These are phyloP conservation scores for Euleptes europaea DNA, from an alignment of 2,113 vertebrate genomes.

Conservation along the genomic window DNA sequence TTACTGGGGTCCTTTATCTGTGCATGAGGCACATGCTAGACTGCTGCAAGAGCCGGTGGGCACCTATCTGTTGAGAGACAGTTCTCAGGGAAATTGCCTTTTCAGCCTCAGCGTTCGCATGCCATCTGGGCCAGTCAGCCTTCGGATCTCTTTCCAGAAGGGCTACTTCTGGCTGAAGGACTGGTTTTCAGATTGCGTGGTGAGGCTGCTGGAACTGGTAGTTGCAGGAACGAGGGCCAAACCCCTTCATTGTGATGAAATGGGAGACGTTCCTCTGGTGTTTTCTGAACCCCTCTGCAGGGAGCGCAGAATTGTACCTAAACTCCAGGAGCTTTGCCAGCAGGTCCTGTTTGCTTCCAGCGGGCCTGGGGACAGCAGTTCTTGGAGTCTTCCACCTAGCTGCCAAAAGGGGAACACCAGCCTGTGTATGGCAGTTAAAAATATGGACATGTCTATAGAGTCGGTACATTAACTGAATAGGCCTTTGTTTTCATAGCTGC, in stretches of 20 bases:
- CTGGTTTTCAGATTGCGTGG: slow-evolving; percentile 59
- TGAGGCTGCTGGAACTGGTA: slow-evolving; percentile 64
- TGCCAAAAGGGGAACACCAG: slow-evolving; percentile 43
- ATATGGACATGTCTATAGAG: not conserved
- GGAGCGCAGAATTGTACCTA: slow-evolving; percentile 53
- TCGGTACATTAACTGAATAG: not conserved
- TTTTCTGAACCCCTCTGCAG: slow-evolving; percentile 69
- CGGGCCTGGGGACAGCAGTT: accelerated
- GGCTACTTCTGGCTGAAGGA: slow-evolving; percentile 69
- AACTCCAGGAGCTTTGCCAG: slow-evolving; percentile 58
- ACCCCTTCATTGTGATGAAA: slow-evolving; percentile 64
- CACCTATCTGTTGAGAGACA: slow-evolving; percentile 75
- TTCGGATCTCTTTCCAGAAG: slow-evolving; percentile 68
- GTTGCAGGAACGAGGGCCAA: slow-evolving; percentile 57
- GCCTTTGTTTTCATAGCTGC: not conserved
- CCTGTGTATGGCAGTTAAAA: accelerated
- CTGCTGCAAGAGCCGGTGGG: slow-evolving; percentile 61
- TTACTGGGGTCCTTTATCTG: slow-evolving; percentile 74
- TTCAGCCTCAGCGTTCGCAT: slow-evolving; percentile 67
- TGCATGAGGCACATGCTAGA: slow-evolving; percentile 69
- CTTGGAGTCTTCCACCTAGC: not conserved
- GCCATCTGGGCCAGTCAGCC: slow-evolving; percentile 52
- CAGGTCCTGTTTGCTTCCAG: slow-evolving; percentile 20
- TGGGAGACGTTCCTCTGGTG: slow-evolving; percentile 62
- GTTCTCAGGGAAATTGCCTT: slow-evolving; percentile 68